Percentiles rank a stretch among this genome's conserved stretches.
Evolutionary conservation across 2,797 vertebrate genomes (phyloP).

Genomic region (Oryzias sinensis): DNA sequence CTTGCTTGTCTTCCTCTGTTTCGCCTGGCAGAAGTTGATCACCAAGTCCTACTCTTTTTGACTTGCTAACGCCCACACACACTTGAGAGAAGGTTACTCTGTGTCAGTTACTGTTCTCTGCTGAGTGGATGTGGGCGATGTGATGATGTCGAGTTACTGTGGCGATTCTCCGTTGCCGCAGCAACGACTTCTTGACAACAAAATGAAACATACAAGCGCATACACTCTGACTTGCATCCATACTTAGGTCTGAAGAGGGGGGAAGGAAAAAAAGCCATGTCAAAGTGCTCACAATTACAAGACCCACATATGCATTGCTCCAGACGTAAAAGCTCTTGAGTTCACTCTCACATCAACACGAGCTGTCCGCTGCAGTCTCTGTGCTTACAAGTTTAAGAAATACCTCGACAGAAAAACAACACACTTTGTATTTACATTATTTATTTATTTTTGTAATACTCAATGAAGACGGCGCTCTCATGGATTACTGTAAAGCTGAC

Average conservation of each 20-base stretch:
- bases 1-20: slow-evolving; percentile 20
- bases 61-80: slow-evolving; percentile 35
- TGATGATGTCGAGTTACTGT: slow-evolving; percentile 61
- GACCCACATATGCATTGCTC: slow-evolving; percentile 2
- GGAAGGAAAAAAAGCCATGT: slow-evolving; percentile 3
- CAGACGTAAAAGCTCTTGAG: slow-evolving; percentile 5
- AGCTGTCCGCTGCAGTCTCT: neutral
- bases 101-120: slow-evolving; percentile 63
- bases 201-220: slow-evolving; percentile 12
- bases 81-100: slow-evolving; percentile 55
- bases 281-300: slow-evolving; percentile 1
- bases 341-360: slow-evolving; percentile 5
- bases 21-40: slow-evolving; percentile 29
- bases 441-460: too few species aligned
- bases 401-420: too few species aligned
- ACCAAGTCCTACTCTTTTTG: slow-evolving; percentile 37
- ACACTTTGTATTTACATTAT: too few species aligned
- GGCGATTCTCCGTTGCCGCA: slow-evolving; percentile 58
- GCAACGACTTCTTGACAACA: slow-evolving; percentile 40
- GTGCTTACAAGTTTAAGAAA: neutral
- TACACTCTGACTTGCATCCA: slow-evolving; percentile 8
- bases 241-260: slow-evolving; percentile 7
- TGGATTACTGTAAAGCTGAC: too few species aligned
- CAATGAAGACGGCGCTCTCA: too few species aligned
- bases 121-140: slow-evolving; percentile 60